phyloP scores from a whole-genome alignment of 2,113 vertebrate genomes.

The Pangasianodon gigas region DNA sequence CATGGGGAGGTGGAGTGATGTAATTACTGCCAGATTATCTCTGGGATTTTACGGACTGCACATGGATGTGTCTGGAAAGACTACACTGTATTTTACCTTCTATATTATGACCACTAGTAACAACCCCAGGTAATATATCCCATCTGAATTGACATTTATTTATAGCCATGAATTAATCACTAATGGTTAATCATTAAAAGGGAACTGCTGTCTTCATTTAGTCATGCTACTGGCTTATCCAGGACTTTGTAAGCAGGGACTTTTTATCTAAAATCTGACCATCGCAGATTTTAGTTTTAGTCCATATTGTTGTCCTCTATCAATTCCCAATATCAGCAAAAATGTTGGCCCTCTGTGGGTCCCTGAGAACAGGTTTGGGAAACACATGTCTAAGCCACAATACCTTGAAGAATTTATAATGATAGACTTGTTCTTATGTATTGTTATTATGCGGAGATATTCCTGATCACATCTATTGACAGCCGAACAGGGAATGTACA shows the following conservation, averaged over 20 bases:
- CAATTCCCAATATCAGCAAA: neutral
- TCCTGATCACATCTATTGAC: neutral
- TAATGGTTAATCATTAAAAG: neutral
- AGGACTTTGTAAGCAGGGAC: neutral
- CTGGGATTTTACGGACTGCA: neutral
- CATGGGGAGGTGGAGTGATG: neutral
- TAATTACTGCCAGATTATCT: neutral
- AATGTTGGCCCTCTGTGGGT: neutral
- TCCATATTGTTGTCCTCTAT: neutral
- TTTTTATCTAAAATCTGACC: neutral
- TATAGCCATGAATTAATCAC: slow-evolving; percentile 4
- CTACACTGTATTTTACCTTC: neutral
- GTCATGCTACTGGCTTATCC: neutral
- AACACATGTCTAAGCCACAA: neutral
- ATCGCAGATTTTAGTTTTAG: neutral
- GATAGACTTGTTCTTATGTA: neutral
- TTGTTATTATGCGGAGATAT: neutral
- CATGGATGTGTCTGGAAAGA: neutral
- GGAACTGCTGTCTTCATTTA: neutral
- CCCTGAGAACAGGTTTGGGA: neutral
- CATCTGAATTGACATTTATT: slow-evolving; percentile 4
- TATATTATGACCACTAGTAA: neutral
- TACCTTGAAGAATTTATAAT: neutral
- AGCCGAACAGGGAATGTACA: neutral
- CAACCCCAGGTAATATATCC: neutral